A percentile compares a stretch with the other conserved stretches of the same genome.
Evolutionary conservation across 2,797 vertebrate genomes (phyloP).

Genomic region (Neosalanx taihuensis): DNA sequence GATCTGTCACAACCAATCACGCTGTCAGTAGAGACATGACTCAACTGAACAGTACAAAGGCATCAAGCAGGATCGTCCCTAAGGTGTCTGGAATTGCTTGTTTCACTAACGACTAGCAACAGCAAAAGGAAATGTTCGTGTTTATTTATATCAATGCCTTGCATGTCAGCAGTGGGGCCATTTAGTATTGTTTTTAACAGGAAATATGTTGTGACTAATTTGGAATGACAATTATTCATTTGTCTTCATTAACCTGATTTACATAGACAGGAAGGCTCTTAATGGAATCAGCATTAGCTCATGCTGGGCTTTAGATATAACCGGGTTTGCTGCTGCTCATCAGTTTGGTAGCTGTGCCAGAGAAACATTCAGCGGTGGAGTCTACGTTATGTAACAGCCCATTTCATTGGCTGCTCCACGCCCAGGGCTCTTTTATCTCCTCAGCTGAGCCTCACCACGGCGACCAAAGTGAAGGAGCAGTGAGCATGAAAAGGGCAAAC

Average conservation of each 20-base stretch:
- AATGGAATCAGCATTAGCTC: not conserved
- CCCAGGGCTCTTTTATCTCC: slow-evolving; percentile 54
- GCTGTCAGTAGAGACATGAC: slow-evolving; percentile 16
- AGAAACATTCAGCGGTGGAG: slow-evolving; percentile 41
- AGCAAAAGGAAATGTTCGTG: not conserved
- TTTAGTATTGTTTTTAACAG: not conserved
- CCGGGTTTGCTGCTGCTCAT: slow-evolving; percentile 26
- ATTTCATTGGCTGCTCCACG: slow-evolving; percentile 64
- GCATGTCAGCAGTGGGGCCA: not conserved
- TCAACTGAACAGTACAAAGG: slow-evolving; percentile 24
- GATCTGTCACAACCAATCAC: slow-evolving; percentile 22
- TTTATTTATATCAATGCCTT: not conserved
- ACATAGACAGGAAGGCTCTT: not conserved
- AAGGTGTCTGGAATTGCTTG: slow-evolving; percentile 1
- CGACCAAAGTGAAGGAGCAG: slow-evolving; percentile 37
- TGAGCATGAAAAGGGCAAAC: slow-evolving; percentile 54
- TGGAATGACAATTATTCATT: not conserved
- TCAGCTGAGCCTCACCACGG: slow-evolving; percentile 40
- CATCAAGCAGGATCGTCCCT: slow-evolving; percentile 6
- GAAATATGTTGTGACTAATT: not conserved
- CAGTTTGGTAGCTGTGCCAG: slow-evolving; percentile 26
- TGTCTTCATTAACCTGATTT: not conserved
- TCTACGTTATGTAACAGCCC: slow-evolving; percentile 61
- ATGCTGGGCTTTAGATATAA: slow-evolving; percentile 4
- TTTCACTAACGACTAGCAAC: not conserved